Evolutionary conservation across 2,113 vertebrate genomes (phyloP), one percentile per base, ranked within the genome.

Genomic region (Nycticryphes semicollaris): DNA sequence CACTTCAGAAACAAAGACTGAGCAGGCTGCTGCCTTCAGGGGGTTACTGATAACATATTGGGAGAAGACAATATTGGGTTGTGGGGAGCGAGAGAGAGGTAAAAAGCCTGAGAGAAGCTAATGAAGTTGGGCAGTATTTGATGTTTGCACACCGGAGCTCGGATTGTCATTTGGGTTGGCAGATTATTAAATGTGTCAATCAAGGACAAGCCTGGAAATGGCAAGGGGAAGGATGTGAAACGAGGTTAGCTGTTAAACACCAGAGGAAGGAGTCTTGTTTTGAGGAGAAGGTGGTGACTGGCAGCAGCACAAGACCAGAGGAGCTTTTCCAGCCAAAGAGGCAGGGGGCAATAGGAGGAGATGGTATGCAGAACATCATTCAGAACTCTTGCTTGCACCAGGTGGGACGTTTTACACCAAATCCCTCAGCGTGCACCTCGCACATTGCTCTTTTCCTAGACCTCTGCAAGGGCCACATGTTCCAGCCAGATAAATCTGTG

Each of bases 141-240:
- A 69, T 41, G 68, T 41, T 84, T 66, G 70, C 57, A 48, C 87
- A 81, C 51, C 53, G 86, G 69, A 85, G 84, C 77, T 81, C 51
- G 22, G 87, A 60, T 15, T 79, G 69, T 57, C 69, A 60, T 79
- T 48, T 31, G 45, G 33, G 39, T 4, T 89, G 84, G 77, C 62
- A 84, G 76, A 91, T 95, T 92, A 96, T 70, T 84, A 74, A 89
- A 92, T 48, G 70, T 84, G 94, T 85, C 95, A 81, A 39, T 72
- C 76, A 64, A 84, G 81, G 87, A 68, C 53, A 73, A 53, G 81
- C 33, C 77, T 94, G 91, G 81, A 85, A 96, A 92, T 31, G 51
- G 90, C 89, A 80, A 72, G 90, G 62, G 69, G 62, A 57, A 53
- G 76, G 41, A 24, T 9, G 63, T 37, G 43, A 35, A 90, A 37